Conservation (phyloP, 1,140 invertebrate genomes). For the Cyclargus thomasi region DNA sequence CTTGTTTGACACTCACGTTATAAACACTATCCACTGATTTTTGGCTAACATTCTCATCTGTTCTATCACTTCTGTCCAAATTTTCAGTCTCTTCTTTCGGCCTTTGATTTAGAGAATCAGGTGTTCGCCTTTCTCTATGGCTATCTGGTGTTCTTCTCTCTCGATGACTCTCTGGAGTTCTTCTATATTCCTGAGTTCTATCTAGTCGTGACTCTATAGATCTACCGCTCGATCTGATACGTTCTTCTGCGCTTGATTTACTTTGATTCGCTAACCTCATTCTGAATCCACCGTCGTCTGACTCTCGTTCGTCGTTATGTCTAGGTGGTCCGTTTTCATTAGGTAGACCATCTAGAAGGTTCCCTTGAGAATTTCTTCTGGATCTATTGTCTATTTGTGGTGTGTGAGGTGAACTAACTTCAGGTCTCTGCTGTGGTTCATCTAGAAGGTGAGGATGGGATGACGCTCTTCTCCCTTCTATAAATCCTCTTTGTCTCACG, state of each 20-base stretch:
- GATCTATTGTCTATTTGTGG: slow-evolving; percentile 60
- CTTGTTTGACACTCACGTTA: slow-evolving; percentile 58
- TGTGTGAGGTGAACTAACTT: slow-evolving; percentile 47
- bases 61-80: slow-evolving; percentile 55
- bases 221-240: slow-evolving; percentile 59
- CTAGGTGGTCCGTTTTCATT: slow-evolving; percentile 43
- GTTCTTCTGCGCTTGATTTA: slow-evolving; percentile 64
- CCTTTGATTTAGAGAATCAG: slow-evolving; percentile 53
- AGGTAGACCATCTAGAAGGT: slow-evolving; percentile 70
- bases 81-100: slow-evolving; percentile 49
- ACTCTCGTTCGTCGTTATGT: slow-evolving; percentile 71
- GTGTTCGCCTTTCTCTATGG: slow-evolving; percentile 51
- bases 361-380: slow-evolving; percentile 75
- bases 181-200: slow-evolving; percentile 55
- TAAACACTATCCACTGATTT: slow-evolving; percentile 67
- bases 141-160: slow-evolving; percentile 55
- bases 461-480: slow-evolving; percentile 75
- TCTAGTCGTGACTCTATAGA: slow-evolving; percentile 55
- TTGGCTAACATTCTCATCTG: slow-evolving; percentile 65
- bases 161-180: slow-evolving; percentile 55
- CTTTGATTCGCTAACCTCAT: slow-evolving; percentile 59
- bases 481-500: slow-evolving; percentile 70
- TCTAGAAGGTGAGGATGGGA: slow-evolving; percentile 81
- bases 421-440: slow-evolving; percentile 67
- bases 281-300: slow-evolving; percentile 77